Evolutionary conservation across 1,140 invertebrate species (phyloP), one percentile per base, ranked within the genome.

Genomic region (Andrena cerasifolii): DNA sequence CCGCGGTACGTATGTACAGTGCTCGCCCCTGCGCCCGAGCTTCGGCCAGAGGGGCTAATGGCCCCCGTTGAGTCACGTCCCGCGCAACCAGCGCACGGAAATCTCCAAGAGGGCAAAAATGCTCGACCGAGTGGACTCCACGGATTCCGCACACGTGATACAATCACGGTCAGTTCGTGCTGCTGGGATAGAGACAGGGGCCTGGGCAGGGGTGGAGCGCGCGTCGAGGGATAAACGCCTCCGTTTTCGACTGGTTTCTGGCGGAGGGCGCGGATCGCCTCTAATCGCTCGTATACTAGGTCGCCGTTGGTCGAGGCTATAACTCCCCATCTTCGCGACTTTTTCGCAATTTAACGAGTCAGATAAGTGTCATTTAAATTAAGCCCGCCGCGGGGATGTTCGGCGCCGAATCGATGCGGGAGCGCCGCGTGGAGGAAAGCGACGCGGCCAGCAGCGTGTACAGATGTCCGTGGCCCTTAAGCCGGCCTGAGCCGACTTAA

Each of bases 331-430:
- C 83, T 75, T 54, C 75, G 78, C 56, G 82, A 84, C 68, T 74
- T 84, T 85, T 78, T 70, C 73, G 78, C 10, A 61, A 61, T 40
- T 61, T 61, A 40, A 40, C 58, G 33, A 84, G 73, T 85, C 68
- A 49, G 73, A 78, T 84, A 85, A 84, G 84, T 84, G 83, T 78
- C 78, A 85, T 85, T 85, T 84, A 84, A 84, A 85, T 80, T 78
- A 83, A 77, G 68, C 40, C 43, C 36, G 28, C 36, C 26, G 8
- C 18, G 72, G 49, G 49, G 33, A 56, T 40, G 26, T 78, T 80
- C 77, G 77, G 71, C 70, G 51, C 24, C 62, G 68, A 73, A 84
- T 85, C 82, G 59, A 84, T 85, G 80, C 62, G 40, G 40, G 10
- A 33, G 24, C 24, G 53, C 18, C 10, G 61, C 12, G 31, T 54